Base-by-base conservation (phyloP, 2,797 vertebrate genomes). In the Erithacus rubecula region DNA sequence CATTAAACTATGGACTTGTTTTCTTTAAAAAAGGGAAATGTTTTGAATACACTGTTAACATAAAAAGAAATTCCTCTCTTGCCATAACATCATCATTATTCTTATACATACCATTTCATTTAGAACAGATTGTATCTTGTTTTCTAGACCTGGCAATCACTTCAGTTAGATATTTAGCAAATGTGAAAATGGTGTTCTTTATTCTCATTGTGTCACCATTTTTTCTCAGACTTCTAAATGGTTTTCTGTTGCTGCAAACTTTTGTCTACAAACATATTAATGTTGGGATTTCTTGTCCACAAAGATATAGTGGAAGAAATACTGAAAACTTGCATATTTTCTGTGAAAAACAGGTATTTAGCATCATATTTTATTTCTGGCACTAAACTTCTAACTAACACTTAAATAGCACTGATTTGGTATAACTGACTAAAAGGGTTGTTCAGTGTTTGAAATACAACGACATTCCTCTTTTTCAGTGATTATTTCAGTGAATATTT, bases 51-150 rank as follows among this genome's bases (percentile, higher is more conserved):
- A 52, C 37, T 74, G 13, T 83, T 91, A 76, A 58, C 23, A 5
- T 91, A 51, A 91, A 91, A 95, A 93, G 16, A 80, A 84, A 53
- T 52, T 26, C 79, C 87, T 49, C 85, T 87, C 68, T 86, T 46
- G 76, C 49, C 53, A 7, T 90, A 64, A 71, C 59, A 77, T 94
- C 49, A 70, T 37, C 44, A 65, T 83, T 86, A 77, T 87, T 71
- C 72, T 93, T 62, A 65, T 46, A 65, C 12, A 58, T 86, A 30
- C 29, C n/a, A 36, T 93, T 91, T 49, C 9, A 20, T 95, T 94
- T 96, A 64, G 67, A 94, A 71, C 36, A 95, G 56, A 93, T 83
- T 69, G 80, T 36, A 46, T 82, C 68, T 89, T 94, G 12, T 93
- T 95, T 96, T 80, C 71, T 82, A 75, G 62, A 83, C 36, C 56